A percentile compares a stretch with the other conserved stretches of the same genome.
phyloP scores from a whole-genome alignment of 2,888 invertebrate species.

The Sinhomidia bicolor region DNA sequence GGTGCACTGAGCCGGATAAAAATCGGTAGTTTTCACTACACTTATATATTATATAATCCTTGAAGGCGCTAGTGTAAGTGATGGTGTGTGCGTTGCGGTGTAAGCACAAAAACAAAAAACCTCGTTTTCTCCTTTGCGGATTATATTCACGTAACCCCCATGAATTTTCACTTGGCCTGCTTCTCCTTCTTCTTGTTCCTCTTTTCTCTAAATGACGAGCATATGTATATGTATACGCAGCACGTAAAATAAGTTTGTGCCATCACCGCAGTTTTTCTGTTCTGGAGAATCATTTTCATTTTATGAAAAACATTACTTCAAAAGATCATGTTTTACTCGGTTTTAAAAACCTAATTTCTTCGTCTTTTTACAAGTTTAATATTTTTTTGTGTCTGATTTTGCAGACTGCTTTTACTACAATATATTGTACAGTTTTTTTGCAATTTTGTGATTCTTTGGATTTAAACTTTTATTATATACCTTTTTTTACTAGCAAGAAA shows the following conservation, averaged over 20 bases:
- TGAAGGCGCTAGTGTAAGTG: neutral
- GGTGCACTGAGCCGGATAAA: neutral
- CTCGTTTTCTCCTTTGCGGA: constrained; percentile 5
- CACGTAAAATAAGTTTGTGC: neutral
- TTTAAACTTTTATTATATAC: too few species aligned
- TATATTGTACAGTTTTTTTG: too few species aligned
- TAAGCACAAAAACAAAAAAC: constrained; percentile 13
- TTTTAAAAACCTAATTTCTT: neutral
- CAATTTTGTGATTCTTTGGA: too few species aligned
- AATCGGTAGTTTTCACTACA: constrained; percentile 17
- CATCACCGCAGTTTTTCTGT: neutral
- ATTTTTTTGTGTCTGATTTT: neutral
- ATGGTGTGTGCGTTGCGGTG: neutral
- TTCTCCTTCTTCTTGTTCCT: too few species aligned
- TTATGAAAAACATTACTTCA: neutral
- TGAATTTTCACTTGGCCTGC: constrained; percentile 23
- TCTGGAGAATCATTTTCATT: constrained; percentile 1
- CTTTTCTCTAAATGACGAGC: neutral
- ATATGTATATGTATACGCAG: neutral
- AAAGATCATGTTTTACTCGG: neutral
- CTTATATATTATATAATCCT: neutral
- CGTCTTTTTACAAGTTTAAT: too few species aligned
- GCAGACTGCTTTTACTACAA: neutral
- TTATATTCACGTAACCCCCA: constrained; percentile 19
- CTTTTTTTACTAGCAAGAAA: too few species aligned